Evolutionary conservation across 2,113 vertebrate species (phyloP).

Genomic region (Terrapene triunguis): DNA sequence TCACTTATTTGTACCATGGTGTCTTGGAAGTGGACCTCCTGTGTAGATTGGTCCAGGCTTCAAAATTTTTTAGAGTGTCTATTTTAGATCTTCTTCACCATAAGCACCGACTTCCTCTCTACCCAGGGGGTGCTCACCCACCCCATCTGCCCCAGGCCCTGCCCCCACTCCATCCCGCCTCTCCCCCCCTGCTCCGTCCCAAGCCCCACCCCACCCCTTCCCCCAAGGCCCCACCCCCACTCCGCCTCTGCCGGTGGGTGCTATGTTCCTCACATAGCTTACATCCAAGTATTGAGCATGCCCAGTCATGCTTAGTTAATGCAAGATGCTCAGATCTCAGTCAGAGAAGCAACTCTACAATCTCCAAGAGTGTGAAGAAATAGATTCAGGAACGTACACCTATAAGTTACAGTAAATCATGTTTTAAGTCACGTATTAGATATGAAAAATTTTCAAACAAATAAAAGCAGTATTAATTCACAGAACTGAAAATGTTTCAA

Average conservation of each 20-base stretch:
- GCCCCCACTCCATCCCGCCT: no score
- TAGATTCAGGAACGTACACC: neutral
- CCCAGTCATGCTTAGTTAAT: neutral
- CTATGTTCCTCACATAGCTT: no score
- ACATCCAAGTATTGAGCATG: neutral
- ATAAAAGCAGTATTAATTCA: constrained; percentile 37
- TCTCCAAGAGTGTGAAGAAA: neutral
- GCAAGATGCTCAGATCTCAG: neutral
- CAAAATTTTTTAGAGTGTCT: neutral
- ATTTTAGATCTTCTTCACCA: neutral
- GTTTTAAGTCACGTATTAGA: neutral
- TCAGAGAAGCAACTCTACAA: neutral
- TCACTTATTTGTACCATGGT: no score
- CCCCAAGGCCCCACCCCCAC: no score
- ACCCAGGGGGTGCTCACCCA: no score
- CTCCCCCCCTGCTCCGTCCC: no score
- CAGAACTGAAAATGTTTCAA: constrained; percentile 21
- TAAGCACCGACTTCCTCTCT: no score
- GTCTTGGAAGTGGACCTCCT: no score
- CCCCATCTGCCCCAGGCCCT: no score
- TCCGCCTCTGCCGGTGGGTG: no score
- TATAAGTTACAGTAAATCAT: constrained; percentile 5
- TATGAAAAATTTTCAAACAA: neutral
- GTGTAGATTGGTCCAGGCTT: neutral
- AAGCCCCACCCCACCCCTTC: no score